Evolutionary conservation across 2,797 vertebrate genomes (phyloP).

Genomic region (Gambusia yucatana): DNA sequence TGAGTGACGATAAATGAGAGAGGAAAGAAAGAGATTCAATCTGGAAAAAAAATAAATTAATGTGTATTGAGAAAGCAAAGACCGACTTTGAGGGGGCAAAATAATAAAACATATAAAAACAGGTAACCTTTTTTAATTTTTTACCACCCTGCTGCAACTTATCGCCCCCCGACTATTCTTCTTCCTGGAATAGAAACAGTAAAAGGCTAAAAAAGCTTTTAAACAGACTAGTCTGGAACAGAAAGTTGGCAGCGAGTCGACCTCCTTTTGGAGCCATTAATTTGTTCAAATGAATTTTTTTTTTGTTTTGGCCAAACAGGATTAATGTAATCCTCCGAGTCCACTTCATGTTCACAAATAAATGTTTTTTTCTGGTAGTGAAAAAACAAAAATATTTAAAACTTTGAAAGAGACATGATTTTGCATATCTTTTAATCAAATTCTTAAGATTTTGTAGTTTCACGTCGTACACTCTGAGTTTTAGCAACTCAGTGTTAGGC

Average conservation of each 20-base stretch:
- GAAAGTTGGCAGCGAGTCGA: constrained; percentile 31
- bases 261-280: constrained; percentile 30
- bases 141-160: constrained; percentile 30
- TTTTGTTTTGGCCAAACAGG: constrained; percentile 22
- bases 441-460: background rate
- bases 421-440: background rate
- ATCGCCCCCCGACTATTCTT: constrained; percentile 17
- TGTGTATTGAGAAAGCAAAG: background rate
- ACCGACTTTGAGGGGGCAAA: constrained; percentile 15
- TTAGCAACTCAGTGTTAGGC: background rate
- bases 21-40: background rate
- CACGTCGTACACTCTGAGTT: background rate
- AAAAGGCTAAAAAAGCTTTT: constrained; percentile 12
- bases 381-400: background rate
- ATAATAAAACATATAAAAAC: constrained; percentile 9
- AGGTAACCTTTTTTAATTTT: constrained; percentile 30
- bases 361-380: background rate
- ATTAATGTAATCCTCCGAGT: constrained; percentile 9
- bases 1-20: constrained; percentile 6
- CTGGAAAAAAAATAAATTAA: background rate
- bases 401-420: background rate
- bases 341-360: constrained; percentile 21
- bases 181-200: constrained; percentile 35
- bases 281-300: constrained; percentile 17
- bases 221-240: constrained; percentile 25